A percentile compares a stretch with the other conserved stretches of the same genome.
Conservation (phyloP, 2,113 vertebrate species). For the Psophia crepitans region DNA sequence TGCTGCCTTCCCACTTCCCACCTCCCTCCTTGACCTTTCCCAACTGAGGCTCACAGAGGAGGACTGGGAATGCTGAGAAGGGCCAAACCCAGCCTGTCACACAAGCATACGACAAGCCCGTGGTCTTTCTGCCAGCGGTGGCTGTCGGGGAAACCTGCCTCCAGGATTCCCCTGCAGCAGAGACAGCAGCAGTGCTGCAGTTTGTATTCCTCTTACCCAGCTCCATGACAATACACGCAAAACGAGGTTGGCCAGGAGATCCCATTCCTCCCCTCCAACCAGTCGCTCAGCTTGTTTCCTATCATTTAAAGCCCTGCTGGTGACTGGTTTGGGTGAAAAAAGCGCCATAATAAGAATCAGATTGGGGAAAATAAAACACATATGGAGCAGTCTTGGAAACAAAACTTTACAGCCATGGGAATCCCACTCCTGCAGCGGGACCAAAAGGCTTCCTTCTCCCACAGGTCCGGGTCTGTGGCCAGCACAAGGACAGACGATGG, state of each 20-base stretch:
- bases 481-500: fast-evolving
- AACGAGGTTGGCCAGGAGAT: not conserved
- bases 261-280: not conserved
- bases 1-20: not conserved
- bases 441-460: not conserved
- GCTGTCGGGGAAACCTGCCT: not conserved
- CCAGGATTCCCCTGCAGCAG: not conserved
- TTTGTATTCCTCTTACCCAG: not conserved
- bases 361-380: not conserved
- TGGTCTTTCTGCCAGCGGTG: not conserved
- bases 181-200: not conserved
- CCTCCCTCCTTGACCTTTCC: not conserved
- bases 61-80: not conserved
- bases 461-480: fast-evolving
- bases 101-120: fast-evolving
- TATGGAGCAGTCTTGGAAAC: not conserved
- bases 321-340: not conserved
- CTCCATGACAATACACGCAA: not conserved
- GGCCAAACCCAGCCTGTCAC: not conserved
- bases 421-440: not conserved
- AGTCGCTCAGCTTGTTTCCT: not conserved
- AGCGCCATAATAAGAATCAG: not conserved
- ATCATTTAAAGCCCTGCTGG: not conserved
- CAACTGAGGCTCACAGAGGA: not conserved
- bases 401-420: not conserved